Base-by-base conservation (phyloP, 2,888 invertebrate species). In the Opisthograptis luteolata region DNA sequence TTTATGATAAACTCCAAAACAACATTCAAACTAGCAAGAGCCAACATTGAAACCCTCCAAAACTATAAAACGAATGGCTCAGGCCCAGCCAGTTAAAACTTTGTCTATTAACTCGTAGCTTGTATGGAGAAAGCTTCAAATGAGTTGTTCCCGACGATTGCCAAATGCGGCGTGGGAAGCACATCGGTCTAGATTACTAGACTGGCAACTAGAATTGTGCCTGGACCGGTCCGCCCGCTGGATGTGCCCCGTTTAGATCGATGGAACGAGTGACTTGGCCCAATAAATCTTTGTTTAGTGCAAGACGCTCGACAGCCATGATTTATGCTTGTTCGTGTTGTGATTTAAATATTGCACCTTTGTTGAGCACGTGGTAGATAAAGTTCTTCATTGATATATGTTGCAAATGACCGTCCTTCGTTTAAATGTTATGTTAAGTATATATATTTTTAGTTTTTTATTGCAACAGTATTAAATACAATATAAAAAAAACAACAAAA, bases 91-190 rank as follows among this genome's bases (percentile, higher is more conserved):
- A 49, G 57, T 62, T 51, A 47, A 53, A 66, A 63, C 55, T 60
- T 57, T 31, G 43, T 46, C 57, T 55, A 62, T 62, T 62, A 62
- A 55, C 55, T 53, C 41, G 46, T 30, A 41, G 55, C 45, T 6
- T 40, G 22, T 45, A 36, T 31, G 31, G 31, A 42, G 40, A 25
- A 34, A 17, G 46, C 12, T 48, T 28, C 20, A 25, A 45, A 30
- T 44, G 31, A 42, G 45, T 46, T 42, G 55, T 55, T 44, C 31
- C 24, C 44, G 12, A 34, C 37, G 22, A 40, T 31, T 63, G 60
- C 54, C 54, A 60, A 66, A 68, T 59, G 61, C 50, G 55, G 66
- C 69, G 69, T 67, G 72, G 64, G 70, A 72, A 69, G 24, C 64
- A 58, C 51, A 53, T 51, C 35, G 49, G 58, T 67, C 70, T 74